Base-by-base conservation (phyloP, 2,888 invertebrate genomes). In the Spisula solida region DNA sequence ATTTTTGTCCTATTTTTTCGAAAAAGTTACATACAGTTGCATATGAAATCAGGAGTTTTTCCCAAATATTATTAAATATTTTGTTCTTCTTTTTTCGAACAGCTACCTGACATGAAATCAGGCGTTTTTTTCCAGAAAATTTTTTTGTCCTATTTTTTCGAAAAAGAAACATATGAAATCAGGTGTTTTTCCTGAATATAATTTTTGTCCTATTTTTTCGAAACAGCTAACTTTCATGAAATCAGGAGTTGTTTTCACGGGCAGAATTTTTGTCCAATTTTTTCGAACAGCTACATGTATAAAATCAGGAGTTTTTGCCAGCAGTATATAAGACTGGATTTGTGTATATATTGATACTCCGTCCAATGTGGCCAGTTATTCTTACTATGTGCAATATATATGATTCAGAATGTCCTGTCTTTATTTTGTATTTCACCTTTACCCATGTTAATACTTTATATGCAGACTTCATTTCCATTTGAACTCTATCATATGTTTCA, bases 311-410 rank as follows among this genome's bases (percentile, higher is more conserved):
- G 41, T 41, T 60, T 66, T 66, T 66, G 8, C 60, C 60, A 66
- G n/a, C 60, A 66, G 25, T 66, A n/a, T 66, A 25, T n/a, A 8
- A 25, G n/a, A 66, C n/a, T 66, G 41, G 41, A 5, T 41, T n/a
- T 66, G 60, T 66, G 60, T 66, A 66, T 75, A 20, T 75, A 75
- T 75, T 75, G 75, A 31, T 78, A 82, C 29, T 89, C 89, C 89
- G 89, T 89, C 89, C 89, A 89, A 20, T 66, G 83, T 86, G 89
- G 89, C 89, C 89, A 89, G 89, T 89, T 79, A 75, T 75, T 51
- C 78, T 85, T 16, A 55, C 75, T 18, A 75, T 56, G 85, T 85
- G 85, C 85, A 85, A 85, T 85, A 85, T 79, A 75, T 75, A 75
- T 75, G 34, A 75, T 34, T 34, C 75, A 75, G 29, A 80, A 25